Evolutionary conservation across 2,888 invertebrate genomes (phyloP), one percentile per base, ranked within the genome.

Genomic region (Ceratothoa steindachneri): DNA sequence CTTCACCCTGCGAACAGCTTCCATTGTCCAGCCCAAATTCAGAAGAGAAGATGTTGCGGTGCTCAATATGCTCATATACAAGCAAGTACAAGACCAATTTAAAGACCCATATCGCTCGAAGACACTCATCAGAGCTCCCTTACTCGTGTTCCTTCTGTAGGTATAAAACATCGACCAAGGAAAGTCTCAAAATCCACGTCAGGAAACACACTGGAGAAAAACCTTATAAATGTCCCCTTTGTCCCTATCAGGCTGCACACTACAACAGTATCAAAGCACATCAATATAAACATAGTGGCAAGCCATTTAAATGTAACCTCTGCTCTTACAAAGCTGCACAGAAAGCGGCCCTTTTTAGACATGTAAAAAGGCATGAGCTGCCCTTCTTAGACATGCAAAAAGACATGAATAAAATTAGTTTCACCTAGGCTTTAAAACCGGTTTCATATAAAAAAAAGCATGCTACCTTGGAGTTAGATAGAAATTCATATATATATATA

Each of bases 141-240:
- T 60, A 22, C 27, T 60, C 60, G 24, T 60, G 60, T 60, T 24
- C 60, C 1, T 24, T 24, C 22, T 60, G 60, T 24, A 60, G 24
- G 60, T 60, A 60, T 24, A 60, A 24, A 7, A 24, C 60, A 15
- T 60, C 60, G 19, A 60, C 60, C 12, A 60, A 60, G 24, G 60
- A 60, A 3, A 24, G 22, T 24, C 60, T 60, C 60, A 60, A 60
- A 60, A 60, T 60, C 24, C 60, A 60, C 60, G 24, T 60, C 22
- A n/a, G 60, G 2, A 60, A 60, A 24, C 60, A 60, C 60, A 60
- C 60, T 60, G 60, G 60, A 7, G 60, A 60, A 24, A 60, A 60
- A 7, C 60, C 60, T 60, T 60, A 60, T 24, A 60, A 60, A 24
- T 60, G 60, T 24, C n/a, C n/a, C 19, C n/a, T 60, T 15, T 60